Evolutionary conservation across 2,113 vertebrate species (phyloP), one percentile per base, ranked within the genome.

Genomic region (Thalassoma bifasciatum): DNA sequence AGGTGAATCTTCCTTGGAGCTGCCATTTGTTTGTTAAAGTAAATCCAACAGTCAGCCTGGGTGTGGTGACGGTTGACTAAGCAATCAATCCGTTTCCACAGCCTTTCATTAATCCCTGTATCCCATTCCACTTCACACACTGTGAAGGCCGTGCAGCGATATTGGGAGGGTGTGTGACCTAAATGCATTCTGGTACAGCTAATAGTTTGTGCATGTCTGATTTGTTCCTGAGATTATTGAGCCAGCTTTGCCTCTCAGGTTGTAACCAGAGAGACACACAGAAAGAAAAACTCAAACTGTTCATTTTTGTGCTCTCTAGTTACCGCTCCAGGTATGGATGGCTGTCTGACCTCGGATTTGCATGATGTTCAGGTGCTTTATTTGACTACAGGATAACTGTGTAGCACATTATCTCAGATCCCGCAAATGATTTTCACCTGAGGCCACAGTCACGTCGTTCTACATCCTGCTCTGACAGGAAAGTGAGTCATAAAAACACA

Each of bases 1-100:
- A 38, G 90, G 88, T 79, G 84, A 82, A 79, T 65, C 72, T 72
- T 85, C 60, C n/a, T 85, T 83, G 47, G 72, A 87, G 66, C 63
- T 52, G 5, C 46, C 72, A 72, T 86, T 89, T 93, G 91, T 91
- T 92, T 93, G 89, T 81, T 72, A 62, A 92, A 88, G 88, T 85
- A 91, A 93, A 90, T 92, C 88, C 84, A 77, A 63, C 75, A 53
- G 79, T 62, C 72, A 74, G 75, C 13, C 74, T 75, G 90, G 92
- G 91, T 78, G 91, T 86, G 88, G 91, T 73, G 78, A 77, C 84
- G 13, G 83, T 83, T 87, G 85, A 75, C 86, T 85, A 77, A 87
- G 83, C 82, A 85, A 86, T 92, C 85, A 84, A 74, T 79, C 83
- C 76, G 75, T 79, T 78, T 77, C 75, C 50, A 40, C 60, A 50